These are phyloP conservation scores for Peromyscus californicus DNA, from an alignment of 2,113 vertebrate species.

Conservation along the genomic window DNA sequence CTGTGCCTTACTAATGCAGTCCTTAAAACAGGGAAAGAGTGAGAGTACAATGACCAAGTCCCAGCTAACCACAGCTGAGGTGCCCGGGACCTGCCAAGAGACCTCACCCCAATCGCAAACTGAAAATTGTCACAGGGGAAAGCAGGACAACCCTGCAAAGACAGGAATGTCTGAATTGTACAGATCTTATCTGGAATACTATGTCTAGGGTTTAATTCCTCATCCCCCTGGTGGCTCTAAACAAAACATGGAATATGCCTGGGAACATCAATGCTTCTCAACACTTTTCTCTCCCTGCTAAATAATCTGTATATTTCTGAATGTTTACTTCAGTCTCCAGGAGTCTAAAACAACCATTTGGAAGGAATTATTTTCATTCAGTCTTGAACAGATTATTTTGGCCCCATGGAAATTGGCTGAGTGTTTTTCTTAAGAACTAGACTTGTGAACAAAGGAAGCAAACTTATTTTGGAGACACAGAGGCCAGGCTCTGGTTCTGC, in stretches of 20 bases:
- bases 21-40: not conserved
- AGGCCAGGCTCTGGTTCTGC: not conserved
- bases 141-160: not conserved
- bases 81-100: not conserved
- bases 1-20: not conserved
- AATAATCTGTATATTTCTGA: constrained; percentile 48
- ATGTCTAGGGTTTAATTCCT: constrained; percentile 6
- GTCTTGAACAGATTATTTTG: constrained; percentile 9
- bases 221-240: constrained; percentile 48
- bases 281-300: not conserved
- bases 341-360: constrained; percentile 41
- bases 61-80: not conserved
- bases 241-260: constrained; percentile 25
- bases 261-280: not conserved
- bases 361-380: constrained; percentile 63
- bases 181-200: constrained; percentile 3
- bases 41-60: not conserved
- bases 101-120: not conserved
- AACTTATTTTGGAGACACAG: not conserved
- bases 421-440: not conserved
- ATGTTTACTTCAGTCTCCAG: constrained; percentile 44
- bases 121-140: not conserved
- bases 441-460: not conserved
- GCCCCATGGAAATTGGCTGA: not conserved
- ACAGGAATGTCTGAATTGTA: not conserved